Evolutionary conservation across 2,113 vertebrate genomes (phyloP).

Genomic region (Lipophrys pholis): DNA sequence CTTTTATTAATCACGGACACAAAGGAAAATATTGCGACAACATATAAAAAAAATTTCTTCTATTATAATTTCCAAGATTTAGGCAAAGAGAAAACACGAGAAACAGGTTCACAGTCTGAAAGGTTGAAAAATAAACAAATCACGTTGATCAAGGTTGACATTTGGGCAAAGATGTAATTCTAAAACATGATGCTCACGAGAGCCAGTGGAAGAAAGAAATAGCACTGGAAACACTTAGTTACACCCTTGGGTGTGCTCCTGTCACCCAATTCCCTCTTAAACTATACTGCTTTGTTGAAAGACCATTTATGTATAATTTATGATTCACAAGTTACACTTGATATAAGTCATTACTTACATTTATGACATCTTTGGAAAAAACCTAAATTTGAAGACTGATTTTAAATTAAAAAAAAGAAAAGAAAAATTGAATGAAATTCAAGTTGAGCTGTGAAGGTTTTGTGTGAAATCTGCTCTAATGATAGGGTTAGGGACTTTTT

Average conservation of each 20-base stretch:
- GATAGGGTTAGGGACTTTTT: not conserved
- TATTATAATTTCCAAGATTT: too few species aligned
- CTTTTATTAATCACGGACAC: too few species aligned
- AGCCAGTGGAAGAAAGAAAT: constrained; percentile 38
- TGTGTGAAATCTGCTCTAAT: not conserved
- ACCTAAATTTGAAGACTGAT: not conserved
- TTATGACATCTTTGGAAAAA: not conserved
- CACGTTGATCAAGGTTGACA: constrained; percentile 37
- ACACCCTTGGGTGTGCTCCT: constrained; percentile 28
- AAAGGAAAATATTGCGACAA: too few species aligned
- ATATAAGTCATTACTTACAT: not conserved
- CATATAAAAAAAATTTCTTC: too few species aligned
- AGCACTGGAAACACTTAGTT: constrained; percentile 5
- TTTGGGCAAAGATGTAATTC: constrained; percentile 11
- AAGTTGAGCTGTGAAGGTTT: constrained; percentile 8
- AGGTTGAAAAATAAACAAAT: constrained; percentile 28
- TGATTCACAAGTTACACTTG: constrained; percentile 4
- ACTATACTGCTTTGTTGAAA: constrained; percentile 13
- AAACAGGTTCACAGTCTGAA: not conserved
- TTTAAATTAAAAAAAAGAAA: too few species aligned
- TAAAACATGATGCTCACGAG: constrained; percentile 37
- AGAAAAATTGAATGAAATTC: not conserved
- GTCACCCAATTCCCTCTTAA: constrained; percentile 13
- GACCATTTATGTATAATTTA: constrained; percentile 5
- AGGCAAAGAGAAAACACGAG: too few species aligned